Evolutionary conservation across 2,797 vertebrate species (phyloP).

Genomic region (Moxostoma hubbsi): DNA sequence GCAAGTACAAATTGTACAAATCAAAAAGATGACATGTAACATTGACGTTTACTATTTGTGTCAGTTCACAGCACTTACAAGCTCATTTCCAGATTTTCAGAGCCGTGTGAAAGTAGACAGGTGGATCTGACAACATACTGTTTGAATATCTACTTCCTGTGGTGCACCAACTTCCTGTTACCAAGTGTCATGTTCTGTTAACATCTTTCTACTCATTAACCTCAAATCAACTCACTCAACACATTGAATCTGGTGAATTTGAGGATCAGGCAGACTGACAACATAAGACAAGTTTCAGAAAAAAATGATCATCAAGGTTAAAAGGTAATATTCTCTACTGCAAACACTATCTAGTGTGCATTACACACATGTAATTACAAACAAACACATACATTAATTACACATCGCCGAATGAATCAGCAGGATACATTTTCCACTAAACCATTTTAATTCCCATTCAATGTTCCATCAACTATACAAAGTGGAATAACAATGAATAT

Average conservation of each 20-base stretch:
- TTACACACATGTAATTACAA: too few species aligned
- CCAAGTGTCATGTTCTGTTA: conserved; percentile 26
- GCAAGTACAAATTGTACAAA: too few species aligned
- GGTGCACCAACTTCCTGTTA: conserved; percentile 55
- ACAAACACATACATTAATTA: background rate
- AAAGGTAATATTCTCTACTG: too few species aligned
- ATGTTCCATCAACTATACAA: background rate
- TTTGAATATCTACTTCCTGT: conserved; percentile 51
- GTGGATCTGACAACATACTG: conserved; percentile 42
- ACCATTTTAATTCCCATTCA: background rate
- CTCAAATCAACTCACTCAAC: conserved; percentile 30
- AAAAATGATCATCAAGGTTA: background rate
- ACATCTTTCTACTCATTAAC: conserved; percentile 46
- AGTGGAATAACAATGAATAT: background rate
- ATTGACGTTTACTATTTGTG: background rate
- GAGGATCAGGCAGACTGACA: conserved; percentile 5
- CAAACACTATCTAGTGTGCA: too few species aligned
- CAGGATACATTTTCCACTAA: background rate
- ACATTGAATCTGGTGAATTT: conserved; percentile 10
- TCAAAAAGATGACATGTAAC: too few species aligned
- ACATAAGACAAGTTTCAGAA: background rate
- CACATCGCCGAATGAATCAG: background rate
- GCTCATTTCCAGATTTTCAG: conserved; percentile 30
- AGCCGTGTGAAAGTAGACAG: conserved; percentile 49
- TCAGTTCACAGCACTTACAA: background rate